Evolutionary conservation across 2,888 invertebrate species (phyloP), one percentile per base, ranked within the genome.

Genomic region (Galeruca laticollis): DNA sequence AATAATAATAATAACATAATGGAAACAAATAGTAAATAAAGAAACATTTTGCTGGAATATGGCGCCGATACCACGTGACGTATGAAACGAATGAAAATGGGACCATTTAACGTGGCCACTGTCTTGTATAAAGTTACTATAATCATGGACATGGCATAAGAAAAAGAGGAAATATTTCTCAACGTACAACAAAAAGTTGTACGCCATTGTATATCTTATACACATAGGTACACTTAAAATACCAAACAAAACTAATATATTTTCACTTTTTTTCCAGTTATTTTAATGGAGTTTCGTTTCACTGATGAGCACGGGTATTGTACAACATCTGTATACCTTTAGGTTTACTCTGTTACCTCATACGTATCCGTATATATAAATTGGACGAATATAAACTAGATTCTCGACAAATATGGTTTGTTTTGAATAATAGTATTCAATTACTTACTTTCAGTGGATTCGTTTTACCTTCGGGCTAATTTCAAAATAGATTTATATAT

Each of bases 361-460:
- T 13, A 31, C n/a, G 54, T 31, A 54, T 54, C 54, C 54, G 31
- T 31, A 54, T 54, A 49, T 49, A 54, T 18, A 9, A 47, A 47
- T 18, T 47, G 47, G 26, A 31, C 5, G n/a, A 54, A 54, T 54
- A 54, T 54, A 54, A 47, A 54, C 31, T 31, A 54, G 54, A 31
- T 54, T 54, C 31, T 54, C 26, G 26, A 54, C 54, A 54, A 54
- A 54, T 54, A 54, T 31, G 54, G 54, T 31, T 54, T 54, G 54
- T 31, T 54, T 54, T 54, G 54, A 54, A 31, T 54, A 54, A 54
- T 54, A 54, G 54, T 54, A 54, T 54, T 54, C 54, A 54, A 54
- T 54, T 54, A 54, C 54, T 15, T 26, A 54, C 26, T 54, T 54
- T n/a, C 54, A 18, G 18, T 6, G 15, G 47, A 47, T 18, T 47